Conservation (phyloP, 2,113 vertebrate genomes). For the Petaurus breviceps region DNA sequence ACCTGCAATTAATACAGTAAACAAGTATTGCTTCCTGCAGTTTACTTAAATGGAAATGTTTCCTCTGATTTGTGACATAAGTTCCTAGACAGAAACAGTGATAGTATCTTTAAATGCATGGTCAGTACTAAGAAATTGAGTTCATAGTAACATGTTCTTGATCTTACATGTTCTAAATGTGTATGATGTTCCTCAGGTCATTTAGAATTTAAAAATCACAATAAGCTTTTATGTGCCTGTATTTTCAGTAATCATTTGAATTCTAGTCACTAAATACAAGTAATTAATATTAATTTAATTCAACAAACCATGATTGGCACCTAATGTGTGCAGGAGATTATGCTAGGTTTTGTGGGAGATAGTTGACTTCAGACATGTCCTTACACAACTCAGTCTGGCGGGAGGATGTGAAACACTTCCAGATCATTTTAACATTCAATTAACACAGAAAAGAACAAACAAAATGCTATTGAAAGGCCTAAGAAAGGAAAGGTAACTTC, state of each 20-base stretch:
- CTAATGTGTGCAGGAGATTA: not conserved
- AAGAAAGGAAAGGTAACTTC: not conserved
- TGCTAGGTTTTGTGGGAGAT: not conserved
- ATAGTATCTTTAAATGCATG: constrained; percentile 7
- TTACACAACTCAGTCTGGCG: not conserved
- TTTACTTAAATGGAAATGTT: constrained; percentile 9
- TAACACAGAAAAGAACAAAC: not conserved
- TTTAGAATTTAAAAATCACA: constrained; percentile 18
- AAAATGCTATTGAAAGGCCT: not conserved
- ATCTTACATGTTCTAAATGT: not conserved
- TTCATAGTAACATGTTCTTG: constrained; percentile 17
- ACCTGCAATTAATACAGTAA: constrained; percentile 32
- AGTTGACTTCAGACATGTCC: not conserved
- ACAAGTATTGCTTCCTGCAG: constrained; percentile 6
- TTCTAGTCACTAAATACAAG: not conserved
- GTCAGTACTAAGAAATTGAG: constrained; percentile 33
- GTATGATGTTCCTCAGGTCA: not conserved
- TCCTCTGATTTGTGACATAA: constrained; percentile 5
- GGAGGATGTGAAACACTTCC: not conserved
- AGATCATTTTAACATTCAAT: not conserved
- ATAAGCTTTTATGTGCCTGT: constrained; percentile 30
- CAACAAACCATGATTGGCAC: not conserved
- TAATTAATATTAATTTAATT: constrained; percentile 26
- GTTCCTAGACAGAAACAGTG: not conserved
- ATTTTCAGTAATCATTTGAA: not conserved